Base-by-base conservation (phyloP, 2,113 vertebrate species). In the Labeo rohita region DNA sequence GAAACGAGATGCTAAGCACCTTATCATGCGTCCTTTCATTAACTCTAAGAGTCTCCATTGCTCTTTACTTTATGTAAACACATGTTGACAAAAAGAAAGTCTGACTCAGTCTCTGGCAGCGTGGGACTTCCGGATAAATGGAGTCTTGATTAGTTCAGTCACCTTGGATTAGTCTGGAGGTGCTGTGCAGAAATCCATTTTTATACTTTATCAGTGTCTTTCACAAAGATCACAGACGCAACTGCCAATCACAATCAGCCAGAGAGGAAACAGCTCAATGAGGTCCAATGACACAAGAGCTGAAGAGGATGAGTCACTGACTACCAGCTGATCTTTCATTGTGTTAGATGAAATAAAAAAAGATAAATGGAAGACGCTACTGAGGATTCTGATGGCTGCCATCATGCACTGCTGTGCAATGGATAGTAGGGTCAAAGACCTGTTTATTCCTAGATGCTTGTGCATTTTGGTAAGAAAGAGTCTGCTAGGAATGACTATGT, bases 121-220 rank as follows among this genome's bases (percentile, higher is more conserved):
- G 16, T 70, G 23, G 16, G 28, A 59, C 52, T 59, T 84, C 28
- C 7, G 21, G 23, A 80, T 65, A 47, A 80, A 47, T 49, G 8
- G 28, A 52, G 65, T 36, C 80, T 83, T 52, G 80, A 68, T 82
- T 73, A 84, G 12, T 73, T 84, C 81, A 84, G 50, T 84, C 81
- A 50, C 16, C 21, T 23, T 11, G 0, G 47, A 70, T 49, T 61
- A 45, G 18, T 80, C 21, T 63, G 56, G 28, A 77, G 23, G 36
- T 28, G 36, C 21, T 50, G 63, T 52, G 65, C 13, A 54, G 2
- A 83, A 56, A 43, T 73, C 13, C 12, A 73, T 39, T 54, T 50
- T 21, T 73, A 43, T 56, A 84, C 18, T 73, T 39, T 73, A 83
- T 72, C 81, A 54, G 16, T 34, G 50, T 43, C 50, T 70, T 70